phyloP scores from a whole-genome alignment of 2,113 vertebrate genomes.

The Oreochromis niloticus region DNA sequence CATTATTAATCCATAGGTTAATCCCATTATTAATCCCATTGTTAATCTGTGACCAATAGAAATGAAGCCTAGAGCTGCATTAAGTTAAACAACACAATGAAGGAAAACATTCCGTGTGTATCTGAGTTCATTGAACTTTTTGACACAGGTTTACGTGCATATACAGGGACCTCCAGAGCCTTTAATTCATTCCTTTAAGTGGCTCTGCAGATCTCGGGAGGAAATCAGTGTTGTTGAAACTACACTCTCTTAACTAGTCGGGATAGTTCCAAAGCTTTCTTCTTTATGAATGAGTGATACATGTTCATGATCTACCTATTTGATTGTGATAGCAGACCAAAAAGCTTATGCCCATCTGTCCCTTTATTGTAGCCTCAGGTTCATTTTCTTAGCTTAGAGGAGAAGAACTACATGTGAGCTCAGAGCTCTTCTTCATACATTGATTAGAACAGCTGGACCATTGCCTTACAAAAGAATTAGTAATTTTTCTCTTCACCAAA shows the following conservation, averaged over 20 bases:
- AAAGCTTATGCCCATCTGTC: neutral
- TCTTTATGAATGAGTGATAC: neutral
- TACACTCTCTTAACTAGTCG: neutral
- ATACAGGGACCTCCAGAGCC: neutral
- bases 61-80: neutral
- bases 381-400: neutral
- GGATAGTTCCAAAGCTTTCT: neutral
- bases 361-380: neutral
- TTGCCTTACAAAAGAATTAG: neutral
- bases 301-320: neutral
- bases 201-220: neutral
- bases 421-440: neutral
- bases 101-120: neutral
- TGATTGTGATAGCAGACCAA: neutral
- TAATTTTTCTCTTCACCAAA: neutral
- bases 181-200: neutral
- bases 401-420: neutral
- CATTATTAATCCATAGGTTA: neutral
- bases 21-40: neutral
- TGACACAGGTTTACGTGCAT: neutral
- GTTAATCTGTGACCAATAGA: neutral
- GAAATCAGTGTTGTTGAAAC: neutral
- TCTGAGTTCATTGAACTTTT: neutral
- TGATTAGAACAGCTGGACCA: neutral
- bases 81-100: neutral